Evolutionary conservation across 2,888 invertebrate species (phyloP), one percentile per base, ranked within the genome.

Genomic region (Endomychus coccineus): DNA sequence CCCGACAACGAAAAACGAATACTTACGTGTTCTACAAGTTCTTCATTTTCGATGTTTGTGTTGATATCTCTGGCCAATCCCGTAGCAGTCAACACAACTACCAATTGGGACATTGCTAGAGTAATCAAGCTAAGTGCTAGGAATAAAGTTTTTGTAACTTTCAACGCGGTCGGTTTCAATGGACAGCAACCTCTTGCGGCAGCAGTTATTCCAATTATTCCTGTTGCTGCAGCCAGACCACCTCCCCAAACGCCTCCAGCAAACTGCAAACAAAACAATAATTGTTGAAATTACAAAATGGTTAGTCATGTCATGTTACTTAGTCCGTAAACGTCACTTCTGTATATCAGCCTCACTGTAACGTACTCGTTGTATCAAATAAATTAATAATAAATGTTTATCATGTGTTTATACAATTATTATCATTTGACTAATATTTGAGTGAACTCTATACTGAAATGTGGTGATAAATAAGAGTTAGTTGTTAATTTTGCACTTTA

Each of bases 161-260:
- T 56, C 67, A 73, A 66, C 62, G 71, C 53, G 62, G 71, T 59
- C 13, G 46, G 46, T 34, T 58, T 59, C 14, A 64, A 46, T 1
- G 63, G 64, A 40, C 66, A 75, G 57, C 74, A 73, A 49, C 71
- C 71, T 46, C 70, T 71, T 48, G 75, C 71, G 29, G 73, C 71
- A 43, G 79, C 77, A 5, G 79, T 65, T 31, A 78, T 72, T 3
- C 80, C 80, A 3, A 77, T 66, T 1, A 69, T 66, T 1, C 80
- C 80, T 1, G 78, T 72, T 4, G 73, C 72, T 10, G 79, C 71
- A 6, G 78, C 75, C 23, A 77, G 66, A 42, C 75, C 72, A 12
- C 80, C 80, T 27, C 78, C 75, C 80, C 80, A 80, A 36, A 80
- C 67, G 2, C 80, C 80, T 2, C 77, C 78, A 13, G 80, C 80